Evolutionary conservation across 2,113 vertebrate genomes (phyloP).

Genomic region (Amia ocellicauda): DNA sequence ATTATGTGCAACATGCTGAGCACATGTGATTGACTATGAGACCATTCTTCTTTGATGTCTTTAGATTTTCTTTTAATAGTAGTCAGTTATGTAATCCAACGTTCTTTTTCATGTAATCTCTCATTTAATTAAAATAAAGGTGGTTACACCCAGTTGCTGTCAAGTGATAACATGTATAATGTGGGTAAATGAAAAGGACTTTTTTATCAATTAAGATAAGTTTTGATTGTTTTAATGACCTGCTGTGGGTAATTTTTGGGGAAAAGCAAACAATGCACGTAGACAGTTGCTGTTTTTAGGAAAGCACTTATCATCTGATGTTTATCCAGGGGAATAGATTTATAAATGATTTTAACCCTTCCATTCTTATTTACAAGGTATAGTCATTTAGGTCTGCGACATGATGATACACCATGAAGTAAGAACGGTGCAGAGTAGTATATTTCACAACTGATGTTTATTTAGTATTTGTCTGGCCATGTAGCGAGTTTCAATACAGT

Average conservation of each 20-base stretch:
- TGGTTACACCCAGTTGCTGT: slow-evolving; percentile 37
- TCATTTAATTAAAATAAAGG: slow-evolving; percentile 31
- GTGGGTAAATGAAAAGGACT: slow-evolving; percentile 24
- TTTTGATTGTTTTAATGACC: slow-evolving; percentile 30
- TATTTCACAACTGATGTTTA: too few relatives aligned
- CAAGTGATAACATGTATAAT: slow-evolving; percentile 31
- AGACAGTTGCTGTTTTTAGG: slow-evolving; percentile 3
- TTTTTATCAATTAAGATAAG: slow-evolving; percentile 37
- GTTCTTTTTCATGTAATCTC: slow-evolving; percentile 21
- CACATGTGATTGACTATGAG: neutral
- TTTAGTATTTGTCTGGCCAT: too few relatives aligned
- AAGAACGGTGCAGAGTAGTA: too few relatives aligned
- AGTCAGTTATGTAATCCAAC: slow-evolving; percentile 14
- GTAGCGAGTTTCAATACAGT: too few relatives aligned
- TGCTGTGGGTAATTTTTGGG: slow-evolving; percentile 27
- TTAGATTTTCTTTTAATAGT: neutral
- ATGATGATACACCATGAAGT: too few relatives aligned
- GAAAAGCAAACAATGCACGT: slow-evolving; percentile 26
- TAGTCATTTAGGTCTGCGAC: too few relatives aligned
- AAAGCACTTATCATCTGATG: too few relatives aligned
- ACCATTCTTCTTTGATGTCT: slow-evolving; percentile 14
- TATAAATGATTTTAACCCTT: too few relatives aligned
- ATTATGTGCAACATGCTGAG: neutral
- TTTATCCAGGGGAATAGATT: too few relatives aligned
- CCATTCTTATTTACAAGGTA: too few relatives aligned